Base-by-base conservation (phyloP, 2,888 invertebrate genomes). In the Orthonychiurus folsomi region DNA sequence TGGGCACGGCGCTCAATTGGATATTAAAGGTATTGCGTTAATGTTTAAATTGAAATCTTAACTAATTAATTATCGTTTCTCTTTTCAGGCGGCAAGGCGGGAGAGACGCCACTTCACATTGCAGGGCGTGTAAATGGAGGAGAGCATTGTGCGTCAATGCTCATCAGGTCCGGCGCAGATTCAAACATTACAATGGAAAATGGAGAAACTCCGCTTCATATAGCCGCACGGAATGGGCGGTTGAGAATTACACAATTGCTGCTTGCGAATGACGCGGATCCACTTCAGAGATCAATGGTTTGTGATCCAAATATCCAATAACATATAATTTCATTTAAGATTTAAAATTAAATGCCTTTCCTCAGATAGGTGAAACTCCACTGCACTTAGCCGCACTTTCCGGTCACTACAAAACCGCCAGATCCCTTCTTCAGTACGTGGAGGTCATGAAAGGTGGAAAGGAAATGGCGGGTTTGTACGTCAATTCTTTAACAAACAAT, bases 121-220 rank as follows among this genome's bases (percentile, higher is more conserved):
- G 93, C 95, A 0, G 93, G 96, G 2, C 90, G 90, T 47, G 92
- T 93, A 76, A 97, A 96, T 0, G 96, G n/a, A n/a, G n/a, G n/a
- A n/a, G n/a, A n/a, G n/a, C n/a, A n/a, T n/a, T n/a, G n/a, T n/a
- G n/a, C n/a, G n/a, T n/a, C n/a, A n/a, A n/a, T n/a, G n/a, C n/a
- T n/a, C n/a, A n/a, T n/a, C n/a, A n/a, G n/a, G n/a, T 89, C 92
- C 61, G 85, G 93, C 73, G 97, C 96, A 18, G 93, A 93, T 71
- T 93, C 96, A 2, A 88, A 91, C 72, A 87, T 96, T n/a, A n/a
- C n/a, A 73, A 85, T 89, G 63, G 97, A 97, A 78, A 91, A 93
- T 78, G 93, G 93, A 82, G 94, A 96, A 74, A 93, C n/a, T n/a
- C n/a, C n/a, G n/a, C n/a, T n/a, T n/a, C n/a, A n/a, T n/a, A n/a